Evolutionary conservation across 37 sponge, comb jelly and placozoan genomes (phyloP), one percentile per base, ranked within the genome.

Genomic region (Agelas oroides): DNA sequence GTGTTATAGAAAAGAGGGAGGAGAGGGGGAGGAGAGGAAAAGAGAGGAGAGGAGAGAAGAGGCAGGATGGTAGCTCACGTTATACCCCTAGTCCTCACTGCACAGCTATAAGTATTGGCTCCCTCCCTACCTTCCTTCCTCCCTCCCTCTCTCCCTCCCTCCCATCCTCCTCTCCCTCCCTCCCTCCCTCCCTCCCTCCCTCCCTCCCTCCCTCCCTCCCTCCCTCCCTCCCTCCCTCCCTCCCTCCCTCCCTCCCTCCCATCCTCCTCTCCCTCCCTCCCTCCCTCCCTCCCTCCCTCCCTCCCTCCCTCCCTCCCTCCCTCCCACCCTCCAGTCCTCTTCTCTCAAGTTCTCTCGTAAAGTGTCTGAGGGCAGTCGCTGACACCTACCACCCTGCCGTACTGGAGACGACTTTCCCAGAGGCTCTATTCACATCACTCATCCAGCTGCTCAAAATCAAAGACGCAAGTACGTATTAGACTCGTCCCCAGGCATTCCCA

Each of bases 291-390:
- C 25, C 1, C 63, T 67, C 31, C 53, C 52, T 37, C 30, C 80
- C 46, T 32, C 27, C n/a, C 77, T 59, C 61, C 62, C 59, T 12
- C 59, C 61, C 35, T 16, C 77, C 77, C 11, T 13, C 27, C 38
- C 31, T 23, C 23, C 27, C 27, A 23, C 34, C 16, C 33, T 24
- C 41, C n/a, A 24, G 25, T 33, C 80, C 70, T 37, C 57, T 53
- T 57, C 78, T 28, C 61, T 30, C 27, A 57, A 25, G 21, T 0
- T 60, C 79, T 13, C 68, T 87, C 36, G 59, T 87, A 20, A 61
- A 81, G 60, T 87, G 88, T 37, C 64, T 87, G 59, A 73, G 57
- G 65, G 80, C 67, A 34, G 80, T 87, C 5, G 88, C 88, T 5
- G 75, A 80, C 40, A 80, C 81, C 0, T 80, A 80, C 37, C 58